phyloP scores from a whole-genome alignment of 2,113 vertebrate species.

The Cyprinodon tularosa region DNA sequence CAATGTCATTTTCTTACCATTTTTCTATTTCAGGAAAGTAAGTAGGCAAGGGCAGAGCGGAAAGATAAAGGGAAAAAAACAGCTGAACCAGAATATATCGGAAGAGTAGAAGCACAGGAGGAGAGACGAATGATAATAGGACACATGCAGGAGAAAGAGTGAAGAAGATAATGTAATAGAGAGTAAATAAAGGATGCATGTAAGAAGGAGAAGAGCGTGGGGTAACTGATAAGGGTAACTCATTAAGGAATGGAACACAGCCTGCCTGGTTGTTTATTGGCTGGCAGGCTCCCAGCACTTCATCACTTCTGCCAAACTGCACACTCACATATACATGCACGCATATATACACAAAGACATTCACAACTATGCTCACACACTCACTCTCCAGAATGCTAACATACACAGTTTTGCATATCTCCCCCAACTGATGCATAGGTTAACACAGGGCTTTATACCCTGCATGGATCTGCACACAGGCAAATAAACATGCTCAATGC shows the following conservation, averaged over 20 bases:
- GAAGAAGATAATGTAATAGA: slow-evolving; percentile 55
- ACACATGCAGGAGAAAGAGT: slow-evolving; percentile 35
- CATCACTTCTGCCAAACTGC: slow-evolving; percentile 61
- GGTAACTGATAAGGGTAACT: slow-evolving; percentile 56
- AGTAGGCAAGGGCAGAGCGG: slow-evolving; percentile 4
- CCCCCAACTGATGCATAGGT: slow-evolving; percentile 10
- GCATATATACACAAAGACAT: neutral
- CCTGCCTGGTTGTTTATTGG: slow-evolving; percentile 67
- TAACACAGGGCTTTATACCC: slow-evolving; percentile 21
- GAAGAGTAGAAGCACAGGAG: slow-evolving; percentile 35
- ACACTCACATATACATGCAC: slow-evolving; percentile 11
- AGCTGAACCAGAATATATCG: slow-evolving; percentile 37
- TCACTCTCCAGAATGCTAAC: neutral
- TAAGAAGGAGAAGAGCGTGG: slow-evolving; percentile 47
- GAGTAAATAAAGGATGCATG: slow-evolving; percentile 57
- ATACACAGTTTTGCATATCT: slow-evolving; percentile 4
- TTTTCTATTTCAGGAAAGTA: slow-evolving; percentile 14
- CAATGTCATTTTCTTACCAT: slow-evolving; percentile 34
- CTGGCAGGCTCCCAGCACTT: slow-evolving; percentile 54
- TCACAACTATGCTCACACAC: neutral
- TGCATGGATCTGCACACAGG: slow-evolving; percentile 1
- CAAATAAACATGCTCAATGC: slow-evolving; percentile 17
- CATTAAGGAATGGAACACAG: slow-evolving; percentile 70
- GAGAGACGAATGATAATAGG: slow-evolving; percentile 60
- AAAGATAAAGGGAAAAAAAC: slow-evolving; percentile 28